These are phyloP conservation scores for Prosapia bicincta DNA, from an alignment of 2,888 invertebrate species.

Conservation along the genomic window DNA sequence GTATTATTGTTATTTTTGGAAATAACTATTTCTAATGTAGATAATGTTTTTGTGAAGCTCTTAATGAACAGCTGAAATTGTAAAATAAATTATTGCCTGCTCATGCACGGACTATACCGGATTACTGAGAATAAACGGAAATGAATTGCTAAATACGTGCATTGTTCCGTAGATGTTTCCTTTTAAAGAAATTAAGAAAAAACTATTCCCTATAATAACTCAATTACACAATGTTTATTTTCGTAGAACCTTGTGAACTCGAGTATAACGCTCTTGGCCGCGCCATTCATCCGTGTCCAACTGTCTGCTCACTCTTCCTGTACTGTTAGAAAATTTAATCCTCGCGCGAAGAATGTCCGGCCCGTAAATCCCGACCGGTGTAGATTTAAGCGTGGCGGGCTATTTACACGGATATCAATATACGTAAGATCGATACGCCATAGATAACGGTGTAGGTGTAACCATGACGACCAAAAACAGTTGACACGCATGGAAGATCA, in stretches of 20 bases:
- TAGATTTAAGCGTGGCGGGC: not conserved
- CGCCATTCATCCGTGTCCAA: not conserved
- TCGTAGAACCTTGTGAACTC: not conserved
- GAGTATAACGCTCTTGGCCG: not conserved
- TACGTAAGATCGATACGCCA: not conserved
- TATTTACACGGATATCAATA: not conserved
- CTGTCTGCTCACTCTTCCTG: not conserved
- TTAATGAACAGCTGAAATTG: too few species aligned
- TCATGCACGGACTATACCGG: too few species aligned
- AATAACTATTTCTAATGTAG: too few species aligned
- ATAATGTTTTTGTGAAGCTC: too few species aligned
- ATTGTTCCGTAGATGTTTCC: too few species aligned
- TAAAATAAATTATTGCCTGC: too few species aligned
- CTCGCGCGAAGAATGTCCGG: not conserved
- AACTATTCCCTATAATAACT: too few species aligned
- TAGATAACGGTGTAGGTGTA: not conserved
- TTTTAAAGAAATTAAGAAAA: too few species aligned
- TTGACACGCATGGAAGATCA: too few species aligned
- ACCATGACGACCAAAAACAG: not conserved
- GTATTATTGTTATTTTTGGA: too few species aligned
- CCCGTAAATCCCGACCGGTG: not conserved
- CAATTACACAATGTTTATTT: not conserved
- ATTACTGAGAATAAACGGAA: too few species aligned
- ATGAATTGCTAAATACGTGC: too few species aligned
- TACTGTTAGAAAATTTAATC: not conserved